Percentiles rank a stretch among this genome's conserved stretches.
phyloP scores from a whole-genome alignment of 2,113 vertebrate species.

The Theristicus caerulescens region DNA sequence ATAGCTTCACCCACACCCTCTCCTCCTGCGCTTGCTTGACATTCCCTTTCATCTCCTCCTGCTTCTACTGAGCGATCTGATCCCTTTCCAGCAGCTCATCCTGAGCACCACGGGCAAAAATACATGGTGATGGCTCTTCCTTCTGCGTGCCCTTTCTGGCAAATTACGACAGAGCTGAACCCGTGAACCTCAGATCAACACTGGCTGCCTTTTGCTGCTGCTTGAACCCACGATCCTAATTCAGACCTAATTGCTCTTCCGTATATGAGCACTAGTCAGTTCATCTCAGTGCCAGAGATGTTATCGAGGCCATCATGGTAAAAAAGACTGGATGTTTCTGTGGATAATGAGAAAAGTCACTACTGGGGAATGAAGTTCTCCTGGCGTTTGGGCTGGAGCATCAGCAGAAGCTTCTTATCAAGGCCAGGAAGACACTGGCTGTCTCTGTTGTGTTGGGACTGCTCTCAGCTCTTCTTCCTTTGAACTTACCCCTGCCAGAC shows the following conservation, averaged over 20 bases:
- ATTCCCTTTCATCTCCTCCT: neutral
- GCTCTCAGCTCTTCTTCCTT: neutral
- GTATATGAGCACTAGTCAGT: rapidly evolving
- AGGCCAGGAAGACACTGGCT: neutral
- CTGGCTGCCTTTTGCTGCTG: neutral
- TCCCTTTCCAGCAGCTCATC: neutral
- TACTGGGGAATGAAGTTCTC: neutral
- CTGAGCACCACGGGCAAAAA: neutral
- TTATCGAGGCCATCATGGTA: neutral
- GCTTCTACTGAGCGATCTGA: rapidly evolving
- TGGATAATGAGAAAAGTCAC: neutral
- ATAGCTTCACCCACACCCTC: neutral
- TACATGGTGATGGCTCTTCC: neutral
- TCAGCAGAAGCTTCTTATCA: neutral
- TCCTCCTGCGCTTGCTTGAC: neutral
- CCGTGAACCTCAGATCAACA: rapidly evolving
- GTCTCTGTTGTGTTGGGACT: neutral
- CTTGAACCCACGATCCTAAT: rapidly evolving
- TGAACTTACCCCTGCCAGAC: neutral
- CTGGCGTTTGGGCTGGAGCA: neutral
- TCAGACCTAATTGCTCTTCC: neutral
- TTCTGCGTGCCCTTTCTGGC: rapidly evolving
- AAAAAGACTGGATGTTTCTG: neutral
- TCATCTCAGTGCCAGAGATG: neutral
- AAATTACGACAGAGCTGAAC: neutral